phyloP scores from a whole-genome alignment of 2,888 invertebrate species.

The Penaeus monodon region DNA sequence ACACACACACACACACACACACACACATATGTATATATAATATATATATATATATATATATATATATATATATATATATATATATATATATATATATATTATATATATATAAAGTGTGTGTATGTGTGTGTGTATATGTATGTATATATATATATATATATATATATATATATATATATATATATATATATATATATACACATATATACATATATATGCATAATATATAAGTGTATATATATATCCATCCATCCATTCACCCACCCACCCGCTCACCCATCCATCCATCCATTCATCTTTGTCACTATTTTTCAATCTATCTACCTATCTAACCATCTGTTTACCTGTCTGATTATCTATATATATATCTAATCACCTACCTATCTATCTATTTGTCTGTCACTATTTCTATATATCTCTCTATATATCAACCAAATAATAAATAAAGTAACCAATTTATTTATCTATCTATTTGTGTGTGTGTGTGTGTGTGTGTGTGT shows the following conservation, averaged over 20 bases:
- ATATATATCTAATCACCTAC: no score
- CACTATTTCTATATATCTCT: no score
- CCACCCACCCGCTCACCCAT: no score
- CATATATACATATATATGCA: neutral
- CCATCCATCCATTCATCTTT: no score
- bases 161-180: neutral
- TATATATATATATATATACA: neutral
- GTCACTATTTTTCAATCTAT: no score
- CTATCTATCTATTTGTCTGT: no score
- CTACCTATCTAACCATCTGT: no score
- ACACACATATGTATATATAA: neutral
- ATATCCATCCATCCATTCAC: no score
- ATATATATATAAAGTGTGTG: neutral
- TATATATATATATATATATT: neutral
- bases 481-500: conserved; percentile 4
- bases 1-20: no score
- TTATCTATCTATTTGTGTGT: neutral
- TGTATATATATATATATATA: neutral
- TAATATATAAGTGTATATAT: neutral
- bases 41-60: neutral
- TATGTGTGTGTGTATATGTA: neutral
- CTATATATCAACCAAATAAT: no score
- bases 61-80: neutral
- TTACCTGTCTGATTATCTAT: no score
- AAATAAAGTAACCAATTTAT: no score